A percentile compares a stretch with the other conserved stretches of the same genome.
Conservation (phyloP, 2,797 vertebrate genomes). For the Poecilia picta region DNA sequence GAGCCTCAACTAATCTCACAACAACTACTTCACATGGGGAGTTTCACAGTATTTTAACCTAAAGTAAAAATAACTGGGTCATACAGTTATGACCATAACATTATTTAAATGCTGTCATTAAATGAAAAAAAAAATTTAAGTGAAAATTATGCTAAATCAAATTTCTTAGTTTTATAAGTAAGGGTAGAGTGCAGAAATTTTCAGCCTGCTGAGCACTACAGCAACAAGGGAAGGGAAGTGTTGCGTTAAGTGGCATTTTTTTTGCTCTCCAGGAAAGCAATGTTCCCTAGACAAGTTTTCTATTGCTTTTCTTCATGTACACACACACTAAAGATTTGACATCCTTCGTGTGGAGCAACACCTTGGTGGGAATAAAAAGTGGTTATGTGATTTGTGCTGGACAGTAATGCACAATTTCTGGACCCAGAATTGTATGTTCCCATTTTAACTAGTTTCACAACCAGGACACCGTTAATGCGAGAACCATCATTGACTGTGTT, state of each 20-base stretch:
- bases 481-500: neutral
- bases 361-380: neutral
- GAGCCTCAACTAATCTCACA: conserved; percentile 22
- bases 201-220: neutral
- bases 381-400: neutral
- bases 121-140: neutral
- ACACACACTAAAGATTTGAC: neutral
- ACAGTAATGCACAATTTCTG: neutral
- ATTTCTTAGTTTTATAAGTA: neutral
- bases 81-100: neutral
- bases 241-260: neutral
- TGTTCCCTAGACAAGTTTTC: neutral
- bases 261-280: neutral
- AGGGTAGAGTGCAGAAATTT: neutral
- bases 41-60: neutral
- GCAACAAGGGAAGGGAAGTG: neutral
- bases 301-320: neutral
- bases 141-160: neutral
- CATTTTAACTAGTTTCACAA: neutral
- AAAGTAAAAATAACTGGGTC: neutral
- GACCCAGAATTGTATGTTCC: neutral
- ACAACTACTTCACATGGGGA: neutral
- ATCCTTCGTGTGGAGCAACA: neutral
- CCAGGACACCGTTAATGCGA: neutral
- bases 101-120: neutral